Evolutionary conservation across 2,888 invertebrate genomes (phyloP), one percentile per base, ranked within the genome.

Genomic region (Drosophila subsilvestris): DNA sequence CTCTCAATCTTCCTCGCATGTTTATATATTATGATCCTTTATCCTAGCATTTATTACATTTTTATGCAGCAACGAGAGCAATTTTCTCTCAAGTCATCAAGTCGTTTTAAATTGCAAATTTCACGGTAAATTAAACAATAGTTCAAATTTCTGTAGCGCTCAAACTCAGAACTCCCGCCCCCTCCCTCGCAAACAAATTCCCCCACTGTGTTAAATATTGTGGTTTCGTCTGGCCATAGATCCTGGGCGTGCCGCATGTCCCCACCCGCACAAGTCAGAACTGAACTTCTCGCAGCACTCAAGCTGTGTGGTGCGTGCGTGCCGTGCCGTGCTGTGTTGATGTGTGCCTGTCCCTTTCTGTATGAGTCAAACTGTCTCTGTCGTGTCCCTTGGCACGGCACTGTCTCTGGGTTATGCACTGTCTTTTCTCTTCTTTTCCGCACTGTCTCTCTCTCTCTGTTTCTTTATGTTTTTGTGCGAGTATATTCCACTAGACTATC

Each of bases 401-500:
- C 10, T 20, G 8, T 29, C 4, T 37, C 14, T 32, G 27, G n/a
- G n/a, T n/a, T n/a, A n/a, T n/a, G 4, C 20, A 42, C 10, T 47
- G 47, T 22, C 47, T 37, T 27, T 1, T 37, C 6, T 6, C 2
- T 14, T 4, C 4, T 12, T 4, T 4, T 12, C 5, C 1, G 27
- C 27, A 27, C 27, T 37, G 37, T 14, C 29, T 29, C 6, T 6
- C 1, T 27, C 27, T n/a, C n/a, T 1, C 20, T 29, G 29, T 29
- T 1, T 29, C 10, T 10, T 10, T 29, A 10, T 32, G 32, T 32
- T 29, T 29, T 9, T 47, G 22, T 51, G 17, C 57, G 50, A 27
- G 20, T 42, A 45, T 48, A 25, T 62, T 53, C 51, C 53, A 55
- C 60, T 66, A 63, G 76, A 80, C 80, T 81, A 84, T 86, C 87